Conservation (phyloP, 2,113 vertebrate species). For the Peucedramus taeniatus region DNA sequence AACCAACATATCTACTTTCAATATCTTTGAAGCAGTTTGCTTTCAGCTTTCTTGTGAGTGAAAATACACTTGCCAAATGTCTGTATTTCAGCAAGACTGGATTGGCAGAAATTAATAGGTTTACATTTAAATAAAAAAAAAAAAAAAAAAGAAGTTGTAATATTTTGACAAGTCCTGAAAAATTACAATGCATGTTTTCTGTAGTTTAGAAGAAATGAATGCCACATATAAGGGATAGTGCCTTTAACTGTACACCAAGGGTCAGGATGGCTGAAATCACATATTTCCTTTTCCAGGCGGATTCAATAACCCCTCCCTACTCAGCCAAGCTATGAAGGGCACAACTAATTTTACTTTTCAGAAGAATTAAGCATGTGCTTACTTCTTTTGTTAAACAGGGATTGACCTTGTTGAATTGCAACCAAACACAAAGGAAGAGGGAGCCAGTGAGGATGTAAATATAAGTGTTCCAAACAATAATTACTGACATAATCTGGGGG, state of each 20-base stretch:
- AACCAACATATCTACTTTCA: neutral
- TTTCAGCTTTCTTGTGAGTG: neutral
- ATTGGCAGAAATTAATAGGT: neutral
- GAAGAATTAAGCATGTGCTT: neutral
- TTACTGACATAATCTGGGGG: neutral
- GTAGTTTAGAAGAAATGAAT: neutral
- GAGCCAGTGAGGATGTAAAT: constrained; percentile 25
- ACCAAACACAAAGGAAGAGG: constrained; percentile 8
- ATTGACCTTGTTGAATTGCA: neutral
- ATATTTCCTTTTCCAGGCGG: neutral
- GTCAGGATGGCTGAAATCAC: neutral
- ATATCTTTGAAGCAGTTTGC: neutral
- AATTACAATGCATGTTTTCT: neutral
- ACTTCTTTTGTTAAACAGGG: neutral
- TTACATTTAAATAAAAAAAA: neutral
- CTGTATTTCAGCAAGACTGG: neutral
- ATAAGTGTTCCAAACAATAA: constrained; percentile 19
- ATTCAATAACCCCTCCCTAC: neutral
- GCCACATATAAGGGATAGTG: neutral
- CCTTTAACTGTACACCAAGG: neutral
- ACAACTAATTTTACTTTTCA: neutral
- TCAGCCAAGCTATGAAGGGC: neutral
- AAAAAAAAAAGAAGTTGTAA: neutral
- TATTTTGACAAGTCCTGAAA: constrained; percentile 27
- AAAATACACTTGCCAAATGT: neutral